Conservation (phyloP, 2,113 vertebrate species). For the Colius striatus region DNA sequence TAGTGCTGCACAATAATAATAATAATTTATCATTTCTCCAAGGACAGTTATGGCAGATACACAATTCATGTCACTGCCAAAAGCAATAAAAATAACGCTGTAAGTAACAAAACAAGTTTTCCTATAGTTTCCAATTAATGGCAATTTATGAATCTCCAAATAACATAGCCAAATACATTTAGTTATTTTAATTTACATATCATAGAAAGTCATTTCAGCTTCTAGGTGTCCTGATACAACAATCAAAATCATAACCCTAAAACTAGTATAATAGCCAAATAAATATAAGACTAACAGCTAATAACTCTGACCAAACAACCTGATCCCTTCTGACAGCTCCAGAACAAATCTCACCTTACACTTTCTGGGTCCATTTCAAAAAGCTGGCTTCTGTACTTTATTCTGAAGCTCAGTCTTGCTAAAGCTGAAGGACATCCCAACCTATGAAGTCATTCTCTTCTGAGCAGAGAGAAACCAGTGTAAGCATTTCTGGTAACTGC, state of each 20-base stretch:
- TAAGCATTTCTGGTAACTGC: not conserved
- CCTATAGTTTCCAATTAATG: not conserved
- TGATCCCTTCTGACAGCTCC: not conserved
- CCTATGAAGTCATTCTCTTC: not conserved
- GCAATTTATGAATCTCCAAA: not conserved
- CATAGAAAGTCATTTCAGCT: not conserved
- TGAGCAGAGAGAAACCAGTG: not conserved
- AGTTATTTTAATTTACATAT: not conserved
- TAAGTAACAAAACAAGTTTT: conserved; percentile 2
- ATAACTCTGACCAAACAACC: not conserved
- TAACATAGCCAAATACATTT: not conserved
- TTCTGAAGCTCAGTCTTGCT: not conserved
- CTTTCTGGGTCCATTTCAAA: not conserved
- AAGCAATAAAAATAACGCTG: not conserved
- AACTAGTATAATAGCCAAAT: not conserved
- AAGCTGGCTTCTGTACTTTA: not conserved
- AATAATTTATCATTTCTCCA: conserved; percentile 31
- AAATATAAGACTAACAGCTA: not conserved
- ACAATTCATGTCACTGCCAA: not conserved
- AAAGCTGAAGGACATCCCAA: not conserved
- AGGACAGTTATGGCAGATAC: not conserved
- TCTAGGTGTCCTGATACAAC: not conserved
- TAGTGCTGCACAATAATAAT: not conserved
- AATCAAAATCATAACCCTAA: not conserved
- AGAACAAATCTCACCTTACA: not conserved